Percentiles rank a stretch among this genome's conserved stretches.
Evolutionary conservation across 2,113 vertebrate species (phyloP).

Genomic region (Aegotheles bennettii): DNA sequence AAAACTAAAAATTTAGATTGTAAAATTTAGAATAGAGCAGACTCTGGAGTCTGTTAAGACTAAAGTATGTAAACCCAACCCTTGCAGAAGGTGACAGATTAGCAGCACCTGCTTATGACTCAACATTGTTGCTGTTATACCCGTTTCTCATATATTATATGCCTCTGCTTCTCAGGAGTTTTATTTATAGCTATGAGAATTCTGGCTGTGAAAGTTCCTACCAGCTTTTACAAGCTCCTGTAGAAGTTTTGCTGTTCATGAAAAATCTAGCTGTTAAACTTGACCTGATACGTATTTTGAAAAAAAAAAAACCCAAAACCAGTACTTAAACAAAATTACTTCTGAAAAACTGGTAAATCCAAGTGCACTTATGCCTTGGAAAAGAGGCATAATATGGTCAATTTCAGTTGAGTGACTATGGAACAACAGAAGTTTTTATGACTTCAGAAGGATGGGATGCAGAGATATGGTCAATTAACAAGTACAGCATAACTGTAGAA

Average conservation of each 20-base stretch:
- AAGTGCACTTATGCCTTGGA: too few relatives aligned
- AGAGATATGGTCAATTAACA: too few relatives aligned
- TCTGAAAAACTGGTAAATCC: too few relatives aligned
- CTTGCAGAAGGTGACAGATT: not conserved
- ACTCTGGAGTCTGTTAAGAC: too few relatives aligned
- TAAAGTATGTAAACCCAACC: not conserved
- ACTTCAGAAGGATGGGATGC: too few relatives aligned
- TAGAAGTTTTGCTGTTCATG: not conserved
- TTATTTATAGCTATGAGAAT: not conserved
- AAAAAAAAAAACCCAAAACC: too few relatives aligned
- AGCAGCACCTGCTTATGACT: not conserved
- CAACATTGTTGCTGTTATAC: too few relatives aligned
- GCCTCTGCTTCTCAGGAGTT: not conserved
- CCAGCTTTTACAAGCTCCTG: rapidly evolving
- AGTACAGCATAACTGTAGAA: too few relatives aligned
- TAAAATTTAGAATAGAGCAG: not conserved
- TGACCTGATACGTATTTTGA: not conserved
- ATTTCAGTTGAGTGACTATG: too few relatives aligned
- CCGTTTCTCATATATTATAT: too few relatives aligned
- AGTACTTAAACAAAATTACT: not conserved
- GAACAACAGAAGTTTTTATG: too few relatives aligned
- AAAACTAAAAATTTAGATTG: not conserved
- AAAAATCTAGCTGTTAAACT: not conserved
- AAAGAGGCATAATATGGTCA: too few relatives aligned
- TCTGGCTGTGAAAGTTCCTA: not conserved